A percentile compares a stretch with the other conserved stretches of the same genome.
Evolutionary conservation across 1,140 invertebrate genomes (phyloP).

Genomic region (Coelopa frigida): DNA sequence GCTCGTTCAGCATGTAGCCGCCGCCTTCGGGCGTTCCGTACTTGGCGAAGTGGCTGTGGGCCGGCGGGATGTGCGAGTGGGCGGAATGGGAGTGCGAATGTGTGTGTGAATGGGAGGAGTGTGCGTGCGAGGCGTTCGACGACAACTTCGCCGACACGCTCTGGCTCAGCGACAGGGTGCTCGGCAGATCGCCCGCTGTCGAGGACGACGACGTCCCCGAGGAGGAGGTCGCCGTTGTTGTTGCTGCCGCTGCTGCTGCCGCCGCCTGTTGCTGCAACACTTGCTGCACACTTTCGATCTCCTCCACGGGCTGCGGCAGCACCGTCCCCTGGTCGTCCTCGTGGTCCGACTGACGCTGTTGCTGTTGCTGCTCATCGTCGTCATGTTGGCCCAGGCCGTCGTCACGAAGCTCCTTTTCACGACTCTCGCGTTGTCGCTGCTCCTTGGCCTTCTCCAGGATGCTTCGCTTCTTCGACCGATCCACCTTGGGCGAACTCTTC

Average conservation of each 20-base stretch:
- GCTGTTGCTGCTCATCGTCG: too few species aligned
- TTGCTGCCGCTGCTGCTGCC: not conserved
- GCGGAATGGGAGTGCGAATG: constrained; percentile 1
- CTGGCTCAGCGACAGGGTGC: too few species aligned
- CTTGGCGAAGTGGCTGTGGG: constrained; percentile 10
- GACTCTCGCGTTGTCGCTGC: too few species aligned
- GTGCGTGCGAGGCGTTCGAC: not conserved
- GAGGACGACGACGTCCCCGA: not conserved
- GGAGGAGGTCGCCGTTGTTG: not conserved
- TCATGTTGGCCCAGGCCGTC: too few species aligned
- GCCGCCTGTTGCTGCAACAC: constrained; percentile 10
- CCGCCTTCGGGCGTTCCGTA: constrained; percentile 14
- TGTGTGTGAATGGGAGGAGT: not conserved
- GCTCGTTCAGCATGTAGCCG: constrained; percentile 36
- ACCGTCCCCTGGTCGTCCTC: constrained; percentile 6
- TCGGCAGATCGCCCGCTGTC: not conserved
- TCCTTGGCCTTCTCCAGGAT: not conserved
- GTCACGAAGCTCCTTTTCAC: too few species aligned
- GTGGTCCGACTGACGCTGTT: too few species aligned
- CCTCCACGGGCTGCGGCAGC: constrained; percentile 34
- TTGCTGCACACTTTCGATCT: constrained; percentile 39
- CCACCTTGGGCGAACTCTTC: too few species aligned
- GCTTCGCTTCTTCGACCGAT: constrained; percentile 1
- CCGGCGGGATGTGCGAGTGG: not conserved
- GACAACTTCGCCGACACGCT: not conserved